A percentile compares a stretch with the other conserved stretches of the same genome.
Evolutionary conservation across 2,888 invertebrate genomes (phyloP).

Genomic region (Seira musarum): DNA sequence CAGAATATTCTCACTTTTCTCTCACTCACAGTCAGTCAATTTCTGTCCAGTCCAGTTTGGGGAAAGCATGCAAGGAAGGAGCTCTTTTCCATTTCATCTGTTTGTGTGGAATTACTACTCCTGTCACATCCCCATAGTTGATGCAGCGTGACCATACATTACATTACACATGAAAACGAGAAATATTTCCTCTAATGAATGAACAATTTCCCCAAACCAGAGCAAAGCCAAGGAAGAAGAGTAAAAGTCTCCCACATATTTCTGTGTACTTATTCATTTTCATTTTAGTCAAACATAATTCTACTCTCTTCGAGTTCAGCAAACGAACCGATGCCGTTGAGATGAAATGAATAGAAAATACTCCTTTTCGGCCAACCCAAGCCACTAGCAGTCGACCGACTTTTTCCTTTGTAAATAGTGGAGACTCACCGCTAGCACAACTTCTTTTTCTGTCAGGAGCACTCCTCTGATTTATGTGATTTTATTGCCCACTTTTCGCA

Average conservation of each 20-base stretch:
- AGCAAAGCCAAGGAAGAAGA: background rate
- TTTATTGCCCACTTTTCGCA: slow-evolving; percentile 3
- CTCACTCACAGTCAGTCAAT: slow-evolving; percentile 8
- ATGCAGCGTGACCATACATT: background rate
- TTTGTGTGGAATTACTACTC: background rate
- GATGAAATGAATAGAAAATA: slow-evolving; percentile 2
- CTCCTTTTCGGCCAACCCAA: background rate
- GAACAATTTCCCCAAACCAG: background rate
- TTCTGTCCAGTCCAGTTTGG: no score
- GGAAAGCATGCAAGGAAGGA: background rate
- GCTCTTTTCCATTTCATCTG: background rate
- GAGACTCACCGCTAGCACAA: background rate
- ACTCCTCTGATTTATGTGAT: slow-evolving; percentile 25
- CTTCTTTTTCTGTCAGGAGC: background rate
- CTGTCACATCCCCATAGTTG: slow-evolving; percentile 4
- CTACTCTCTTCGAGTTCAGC: background rate
- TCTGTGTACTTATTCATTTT: background rate
- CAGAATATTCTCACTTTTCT: no score
- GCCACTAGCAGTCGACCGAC: background rate
- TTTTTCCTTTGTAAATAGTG: background rate
- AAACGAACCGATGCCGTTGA: background rate
- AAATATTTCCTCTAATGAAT: background rate
- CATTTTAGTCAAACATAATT: background rate
- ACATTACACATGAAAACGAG: no score
- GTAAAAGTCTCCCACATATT: background rate